Base-by-base conservation (phyloP, 2,888 invertebrate species). In the Ormia ochracea region DNA sequence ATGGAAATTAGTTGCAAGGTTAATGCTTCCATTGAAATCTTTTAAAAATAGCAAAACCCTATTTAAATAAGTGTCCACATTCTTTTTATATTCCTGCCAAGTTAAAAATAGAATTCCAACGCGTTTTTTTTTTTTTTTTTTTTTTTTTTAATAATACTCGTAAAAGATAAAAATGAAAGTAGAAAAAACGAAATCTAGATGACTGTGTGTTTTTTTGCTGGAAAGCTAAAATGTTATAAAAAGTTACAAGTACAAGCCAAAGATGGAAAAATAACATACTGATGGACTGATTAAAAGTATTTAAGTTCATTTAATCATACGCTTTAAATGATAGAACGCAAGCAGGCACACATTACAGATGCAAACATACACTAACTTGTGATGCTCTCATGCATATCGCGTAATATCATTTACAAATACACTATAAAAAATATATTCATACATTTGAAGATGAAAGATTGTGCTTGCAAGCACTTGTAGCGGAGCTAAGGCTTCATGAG, bases 21-120 rank as follows among this genome's bases (percentile, higher is more conserved):
- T 75, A 59, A 66, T 74, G 79, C 65, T 70, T 69, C 36, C 21
- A 45, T 38, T 26, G 12, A 50, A 54, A 19, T 41, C 36, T 10
- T 6, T 36, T 14, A 72, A 61, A 38, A 61, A 65, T 54, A 48
- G 28, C 70, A 66, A 79, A 79, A n/a, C n/a, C n/a, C n/a, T 75
- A 66, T 75, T 79, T 72, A 14, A 50, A 65, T 66, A n/a, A n/a
- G n/a, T n/a, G n/a, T n/a, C 19, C 19, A 43, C 54, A 66, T 76
- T 80, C 31, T 74, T 63, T 80, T 76, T 68, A 48, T 68, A 80
- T 68, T 72, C 21, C 61, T 61, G 52, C 61, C 43, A 33, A 56
- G 33, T 72, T 80, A 80, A 76, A 80, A 76, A 80, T 80, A 80
- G 72, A 68, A 41, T 68, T 76, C 72, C 72, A 56, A 63, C 76